Base-by-base conservation (phyloP, 1,140 invertebrate species). In the Neodiprion lecontei region DNA sequence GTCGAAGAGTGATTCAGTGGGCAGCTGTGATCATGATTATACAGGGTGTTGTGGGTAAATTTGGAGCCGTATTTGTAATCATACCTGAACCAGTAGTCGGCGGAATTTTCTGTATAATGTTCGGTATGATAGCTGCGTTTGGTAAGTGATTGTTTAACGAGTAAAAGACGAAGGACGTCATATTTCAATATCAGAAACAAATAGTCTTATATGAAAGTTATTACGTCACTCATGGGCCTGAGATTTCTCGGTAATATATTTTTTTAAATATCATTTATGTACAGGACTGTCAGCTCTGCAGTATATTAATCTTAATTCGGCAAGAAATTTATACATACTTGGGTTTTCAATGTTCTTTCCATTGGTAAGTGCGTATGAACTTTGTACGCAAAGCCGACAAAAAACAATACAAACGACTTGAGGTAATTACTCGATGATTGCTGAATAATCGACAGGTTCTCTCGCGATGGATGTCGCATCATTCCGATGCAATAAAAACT, bases 61-160 rank as follows among this genome's bases (percentile, higher is more conserved):
- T 97, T 79, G 94, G 95, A 10, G 95, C 95, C 0, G 87, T 96
- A 7, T 96, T 97, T 82, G 94, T 96, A 67, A 94, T 96, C 70
- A 97, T 97, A 72, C 96, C 96, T 4, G 94, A 95, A 81, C 95
- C 96, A 0, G 93, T 97, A n/a, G 91, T 97, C 1, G 96, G 96
- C 0, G 96, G 96, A 4, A 91, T 95, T 71, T 96, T 96, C 85
- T 95, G 95, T 78, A 91, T 96, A 3, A 95, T 96, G 92, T 96
- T 96, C 83, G 95, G 95, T 48, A 95, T 96, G 93, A 95, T 96
- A 74, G 90, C 92, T 10, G 94, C 94, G 12, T 95, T 96, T 80
- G 94, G 94, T 90, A 83, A 85, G 84, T 79, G 48, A 23, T 40
- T 72, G 21, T 70, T 73, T 72, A 8, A 68, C 28, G 68, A 48